A percentile compares a stretch with the other conserved stretches of the same genome.
Evolutionary conservation across 2,888 invertebrate species (phyloP).

Genomic region (Drosophila atroscutellata): DNA sequence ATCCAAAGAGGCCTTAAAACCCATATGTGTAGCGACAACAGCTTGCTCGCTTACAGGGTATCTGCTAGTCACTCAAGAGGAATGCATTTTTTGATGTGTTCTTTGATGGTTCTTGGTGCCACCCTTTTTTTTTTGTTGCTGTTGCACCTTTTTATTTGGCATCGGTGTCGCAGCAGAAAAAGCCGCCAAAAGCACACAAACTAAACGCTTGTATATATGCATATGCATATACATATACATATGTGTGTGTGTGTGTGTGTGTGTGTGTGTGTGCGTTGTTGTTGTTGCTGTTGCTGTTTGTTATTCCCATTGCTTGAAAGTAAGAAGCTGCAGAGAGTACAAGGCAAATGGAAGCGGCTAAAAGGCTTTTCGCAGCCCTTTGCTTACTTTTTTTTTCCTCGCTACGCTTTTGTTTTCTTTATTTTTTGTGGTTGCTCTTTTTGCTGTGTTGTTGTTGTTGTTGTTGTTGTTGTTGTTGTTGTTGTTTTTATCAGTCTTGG

Average conservation of each 20-base stretch:
- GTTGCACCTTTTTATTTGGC: slow-evolving; percentile 27
- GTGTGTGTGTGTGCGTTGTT: slow-evolving; percentile 2
- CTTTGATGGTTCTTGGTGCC: slow-evolving; percentile 2
- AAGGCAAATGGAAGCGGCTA: slow-evolving; percentile 25
- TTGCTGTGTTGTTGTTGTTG: slow-evolving; percentile 1
- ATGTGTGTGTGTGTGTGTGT: neutral
- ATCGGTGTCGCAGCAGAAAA: slow-evolving; percentile 12
- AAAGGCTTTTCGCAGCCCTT: slow-evolving; percentile 52
- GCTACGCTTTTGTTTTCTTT: neutral
- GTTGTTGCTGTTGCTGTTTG: neutral
- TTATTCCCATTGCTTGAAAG: slow-evolving; percentile 34
- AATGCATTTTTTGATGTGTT: neutral
- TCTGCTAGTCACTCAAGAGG: neutral
- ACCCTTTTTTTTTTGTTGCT: neutral
- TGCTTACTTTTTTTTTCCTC: neutral
- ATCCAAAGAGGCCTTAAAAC: neutral
- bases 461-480: slow-evolving; percentile 10
- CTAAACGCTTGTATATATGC: slow-evolving; percentile 26
- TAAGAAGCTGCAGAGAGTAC: slow-evolving; percentile 7
- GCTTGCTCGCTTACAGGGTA: neutral
- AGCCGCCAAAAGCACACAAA: slow-evolving; percentile 23
- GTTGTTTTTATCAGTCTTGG: slow-evolving; percentile 33
- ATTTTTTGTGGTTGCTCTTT: slow-evolving; percentile 12
- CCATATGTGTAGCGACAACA: too few species aligned
- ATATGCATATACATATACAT: neutral